These are phyloP conservation scores for Invenusta paracnida DNA, from an alignment of 2,888 invertebrate genomes.

Conservation along the genomic window DNA sequence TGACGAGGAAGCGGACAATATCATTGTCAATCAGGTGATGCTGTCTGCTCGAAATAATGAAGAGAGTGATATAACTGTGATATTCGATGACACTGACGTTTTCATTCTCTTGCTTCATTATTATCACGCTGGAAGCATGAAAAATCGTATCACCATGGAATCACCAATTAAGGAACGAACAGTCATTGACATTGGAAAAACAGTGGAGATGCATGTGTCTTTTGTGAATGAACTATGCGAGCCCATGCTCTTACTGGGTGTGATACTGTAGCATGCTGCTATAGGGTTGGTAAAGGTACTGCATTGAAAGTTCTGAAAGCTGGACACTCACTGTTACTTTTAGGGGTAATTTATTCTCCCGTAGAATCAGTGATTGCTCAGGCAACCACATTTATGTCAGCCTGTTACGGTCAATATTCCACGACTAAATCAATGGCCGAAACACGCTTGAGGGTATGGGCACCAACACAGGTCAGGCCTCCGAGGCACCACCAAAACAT, in stretches of 20 bases:
- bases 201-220: neutral
- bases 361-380: neutral
- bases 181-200: slow-evolving; percentile 19
- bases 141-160: neutral
- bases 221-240: neutral
- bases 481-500: neutral
- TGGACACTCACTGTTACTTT: slow-evolving; percentile 5
- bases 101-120: slow-evolving; percentile 34
- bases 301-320: neutral
- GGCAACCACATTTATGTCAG: neutral
- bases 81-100: slow-evolving; percentile 33
- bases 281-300: slow-evolving; percentile 9
- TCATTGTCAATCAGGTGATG: neutral
- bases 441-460: neutral
- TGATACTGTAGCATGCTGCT: slow-evolving; percentile 9
- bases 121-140: slow-evolving; percentile 28
- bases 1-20: too few species aligned
- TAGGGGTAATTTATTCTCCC: neutral
- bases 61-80: slow-evolving; percentile 11
- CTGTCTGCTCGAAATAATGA: neutral
- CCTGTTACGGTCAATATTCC: neutral
- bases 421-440: neutral
- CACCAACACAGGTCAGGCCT: neutral
- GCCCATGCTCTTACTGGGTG: neutral
- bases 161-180: slow-evolving; percentile 7